These are phyloP conservation scores for Botia almorhae DNA, from an alignment of 2,797 vertebrate genomes.

Conservation along the genomic window DNA sequence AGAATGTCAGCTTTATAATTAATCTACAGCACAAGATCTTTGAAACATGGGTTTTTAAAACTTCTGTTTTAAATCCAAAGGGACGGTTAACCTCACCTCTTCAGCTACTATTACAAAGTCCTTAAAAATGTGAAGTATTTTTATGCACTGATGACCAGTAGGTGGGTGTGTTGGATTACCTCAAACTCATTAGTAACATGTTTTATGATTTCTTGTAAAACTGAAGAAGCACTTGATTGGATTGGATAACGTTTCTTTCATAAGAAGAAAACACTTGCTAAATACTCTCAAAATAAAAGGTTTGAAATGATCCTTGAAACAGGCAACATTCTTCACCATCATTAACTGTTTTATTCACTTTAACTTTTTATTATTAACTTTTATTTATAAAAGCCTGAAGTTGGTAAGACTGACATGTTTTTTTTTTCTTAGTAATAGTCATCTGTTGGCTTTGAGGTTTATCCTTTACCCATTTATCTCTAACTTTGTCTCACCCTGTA, in stretches of 20 bases:
- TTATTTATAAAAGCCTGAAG: neutral
- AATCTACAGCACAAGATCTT: neutral
- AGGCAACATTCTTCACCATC: conserved; percentile 1
- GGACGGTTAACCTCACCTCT: neutral
- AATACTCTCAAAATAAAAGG: conserved; percentile 1
- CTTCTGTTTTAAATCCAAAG: conserved; percentile 13
- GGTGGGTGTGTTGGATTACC: conserved; percentile 69
- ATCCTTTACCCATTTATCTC: conserved; percentile 1
- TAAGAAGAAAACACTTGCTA: neutral
- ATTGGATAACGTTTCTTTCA: neutral
- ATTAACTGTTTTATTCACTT: neutral
- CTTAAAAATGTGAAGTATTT: conserved; percentile 58
- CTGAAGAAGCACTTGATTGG: conserved; percentile 5
- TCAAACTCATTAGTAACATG: conserved; percentile 52
- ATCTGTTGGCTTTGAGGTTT: conserved; percentile 23
- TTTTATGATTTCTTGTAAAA: conserved; percentile 27
- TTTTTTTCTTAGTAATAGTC: conserved; percentile 15
- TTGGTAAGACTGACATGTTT: conserved; percentile 5
- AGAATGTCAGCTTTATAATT: conserved; percentile 22
- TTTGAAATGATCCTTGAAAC: neutral
- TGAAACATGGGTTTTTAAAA: conserved; percentile 11
- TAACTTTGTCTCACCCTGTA: neutral
- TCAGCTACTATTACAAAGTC: neutral
- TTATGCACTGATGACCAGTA: conserved; percentile 65
- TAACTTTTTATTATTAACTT: too few relatives aligned